Base-by-base conservation (phyloP, 2,113 vertebrate species). In the Erpornis zantholeuca region DNA sequence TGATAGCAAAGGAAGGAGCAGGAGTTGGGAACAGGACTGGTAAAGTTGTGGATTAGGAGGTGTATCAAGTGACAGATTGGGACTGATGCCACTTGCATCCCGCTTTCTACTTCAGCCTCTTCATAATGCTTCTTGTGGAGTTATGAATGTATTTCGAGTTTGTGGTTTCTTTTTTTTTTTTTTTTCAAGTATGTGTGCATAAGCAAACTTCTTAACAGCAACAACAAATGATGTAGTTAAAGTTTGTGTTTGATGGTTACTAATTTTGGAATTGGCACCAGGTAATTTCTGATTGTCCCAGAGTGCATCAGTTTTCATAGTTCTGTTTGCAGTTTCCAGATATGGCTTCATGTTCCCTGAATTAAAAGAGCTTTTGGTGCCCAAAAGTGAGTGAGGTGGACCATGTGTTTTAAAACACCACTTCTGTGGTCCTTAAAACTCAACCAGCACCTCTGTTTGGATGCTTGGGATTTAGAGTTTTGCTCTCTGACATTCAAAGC, bases 271-370 rank as follows among this genome's bases (percentile, higher is more conserved):
- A 47, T 70, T n/a, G 49, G 9, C 12, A 63, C 5, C 12, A 76
- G 19, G 6, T 47, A 57, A 44, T 9, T 49, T 75, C n/a, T 23
- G 19, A 10, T 7, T 76, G 40, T 57, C 52, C 47, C 52, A 63
- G 36, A 57, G 68, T 4, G 17, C 57, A 66, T 76, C 28, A 1
- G 0, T 79, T 80, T 57, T 45, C 16, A 63, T 17, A 11, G 33
- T 75, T 76, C 50, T 88, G 29, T 69, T 56, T 59, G 38, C 35
- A 19, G 19, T 72, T 91, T 66, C 44, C 36, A 13, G 63, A 33
- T 15, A 16, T 0, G 1, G 9, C 29, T 68, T 88, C 23, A 22
- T 25, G 21, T 0, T 1, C 20, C 16, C 20, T 28, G n/a, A 71
- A 20, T 70, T 63, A 53, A 76, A 93, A 79, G 42, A 76, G 25